Evolutionary conservation across 2,888 invertebrate genomes (phyloP).

Genomic region (Gonocerus acuteangulatus): DNA sequence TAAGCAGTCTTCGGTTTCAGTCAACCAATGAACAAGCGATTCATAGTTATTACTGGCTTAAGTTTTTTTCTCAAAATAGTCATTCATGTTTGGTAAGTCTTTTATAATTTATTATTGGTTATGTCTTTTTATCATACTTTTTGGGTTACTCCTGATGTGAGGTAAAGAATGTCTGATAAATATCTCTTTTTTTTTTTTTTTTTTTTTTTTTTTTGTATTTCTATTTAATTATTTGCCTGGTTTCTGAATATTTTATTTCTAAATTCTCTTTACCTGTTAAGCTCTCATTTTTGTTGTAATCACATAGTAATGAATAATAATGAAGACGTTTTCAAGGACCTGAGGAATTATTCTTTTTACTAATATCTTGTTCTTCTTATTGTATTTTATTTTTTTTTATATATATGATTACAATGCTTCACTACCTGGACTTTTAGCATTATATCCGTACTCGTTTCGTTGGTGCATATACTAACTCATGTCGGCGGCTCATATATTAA

Average conservation of each 20-base stretch:
- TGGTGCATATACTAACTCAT: too few species aligned
- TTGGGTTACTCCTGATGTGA: not conserved
- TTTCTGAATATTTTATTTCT: slow-evolving; percentile 1
- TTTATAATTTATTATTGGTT: slow-evolving; percentile 3
- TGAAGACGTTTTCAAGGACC: too few species aligned
- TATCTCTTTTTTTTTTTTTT: not conserved
- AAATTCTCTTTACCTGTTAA: too few species aligned
- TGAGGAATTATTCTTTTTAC: too few species aligned
- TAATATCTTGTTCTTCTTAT: too few species aligned
- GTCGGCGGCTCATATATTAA: too few species aligned
- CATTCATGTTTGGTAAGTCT: slow-evolving; percentile 3
- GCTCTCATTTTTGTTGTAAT: not conserved
- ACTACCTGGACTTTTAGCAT: too few species aligned
- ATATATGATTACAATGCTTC: too few species aligned
- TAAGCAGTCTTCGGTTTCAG: slow-evolving; percentile 2
- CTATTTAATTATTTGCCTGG: slow-evolving; percentile 6
- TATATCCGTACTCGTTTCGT: too few species aligned
- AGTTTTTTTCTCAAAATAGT: slow-evolving; percentile 4
- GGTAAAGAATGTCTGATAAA: slow-evolving; percentile 10
- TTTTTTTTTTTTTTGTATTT: too few species aligned
- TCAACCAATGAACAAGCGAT: not conserved
- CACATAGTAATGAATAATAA: too few species aligned
- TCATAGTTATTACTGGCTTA: slow-evolving; percentile 10
- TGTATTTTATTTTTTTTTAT: too few species aligned
- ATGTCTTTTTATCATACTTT: slow-evolving; percentile 4